Percentiles rank a stretch among this genome's conserved stretches.
Evolutionary conservation across 2,888 invertebrate genomes (phyloP).

Genomic region (Pristionchus entomophagus): DNA sequence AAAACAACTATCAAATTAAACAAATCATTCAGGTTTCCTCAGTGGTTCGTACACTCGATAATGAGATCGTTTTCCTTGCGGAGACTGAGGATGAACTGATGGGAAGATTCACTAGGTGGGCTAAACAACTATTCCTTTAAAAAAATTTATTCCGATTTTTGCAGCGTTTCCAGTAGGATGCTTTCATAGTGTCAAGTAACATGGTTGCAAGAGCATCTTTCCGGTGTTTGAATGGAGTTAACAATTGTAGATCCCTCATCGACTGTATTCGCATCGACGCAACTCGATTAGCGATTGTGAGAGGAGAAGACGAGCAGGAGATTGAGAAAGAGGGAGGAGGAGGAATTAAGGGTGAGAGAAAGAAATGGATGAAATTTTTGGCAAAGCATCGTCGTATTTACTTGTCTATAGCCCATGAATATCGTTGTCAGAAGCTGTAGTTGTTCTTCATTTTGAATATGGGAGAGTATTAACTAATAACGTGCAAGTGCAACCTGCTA

Average conservation of each 20-base stretch:
- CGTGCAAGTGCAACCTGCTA: no score
- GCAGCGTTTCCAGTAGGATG: no score
- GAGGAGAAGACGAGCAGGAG: neutral
- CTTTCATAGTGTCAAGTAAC: no score
- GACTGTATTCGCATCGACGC: conserved; percentile 18
- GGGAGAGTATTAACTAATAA: no score
- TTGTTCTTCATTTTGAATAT: no score
- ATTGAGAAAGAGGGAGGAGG: neutral
- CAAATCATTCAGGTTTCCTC: neutral
- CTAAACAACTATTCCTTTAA: neutral
- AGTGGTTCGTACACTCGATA: neutral
- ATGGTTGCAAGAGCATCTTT: no score
- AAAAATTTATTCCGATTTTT: neutral
- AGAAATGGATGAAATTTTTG: no score
- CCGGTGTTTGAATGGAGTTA: no score
- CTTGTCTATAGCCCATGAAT: no score
- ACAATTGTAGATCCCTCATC: neutral
- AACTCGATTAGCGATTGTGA: neutral
- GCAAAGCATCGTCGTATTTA: no score
- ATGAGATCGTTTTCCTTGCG: conserved; percentile 32
- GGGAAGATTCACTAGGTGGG: conserved; percentile 6
- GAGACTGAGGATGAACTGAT: conserved; percentile 27
- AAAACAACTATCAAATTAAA: neutral
- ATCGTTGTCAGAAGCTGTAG: no score
- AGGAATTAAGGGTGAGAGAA: no score